phyloP scores from a whole-genome alignment of 2,797 vertebrate genomes.

The Sebastes elongatus region DNA sequence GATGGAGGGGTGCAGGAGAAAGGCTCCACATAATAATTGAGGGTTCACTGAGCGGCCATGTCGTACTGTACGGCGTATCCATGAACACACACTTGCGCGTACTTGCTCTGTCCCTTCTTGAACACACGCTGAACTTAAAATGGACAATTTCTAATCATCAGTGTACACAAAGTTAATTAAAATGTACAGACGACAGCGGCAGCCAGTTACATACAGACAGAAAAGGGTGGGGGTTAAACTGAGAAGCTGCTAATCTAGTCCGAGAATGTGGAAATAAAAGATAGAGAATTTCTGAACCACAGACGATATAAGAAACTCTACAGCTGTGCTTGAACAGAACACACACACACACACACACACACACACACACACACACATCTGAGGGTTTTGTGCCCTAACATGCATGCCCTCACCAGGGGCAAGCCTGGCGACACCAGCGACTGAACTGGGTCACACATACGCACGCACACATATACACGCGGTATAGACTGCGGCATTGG shows the following conservation, averaged over 20 bases:
- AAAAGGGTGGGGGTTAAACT: not conserved
- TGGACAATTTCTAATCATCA: not conserved
- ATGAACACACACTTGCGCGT: slow-evolving; percentile 19
- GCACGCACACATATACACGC: slow-evolving; percentile 27
- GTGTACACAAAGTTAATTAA: not conserved
- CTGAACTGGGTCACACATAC: slow-evolving; percentile 82
- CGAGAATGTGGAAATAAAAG: not conserved
- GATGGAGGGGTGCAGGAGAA: slow-evolving; percentile 47
- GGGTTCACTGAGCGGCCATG: slow-evolving; percentile 68
- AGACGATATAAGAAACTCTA: slow-evolving; percentile 15
- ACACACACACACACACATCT: slow-evolving; percentile 54
- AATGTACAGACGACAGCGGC: not conserved
- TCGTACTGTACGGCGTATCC: slow-evolving; percentile 1
- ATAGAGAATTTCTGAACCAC: not conserved
- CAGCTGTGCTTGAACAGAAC: slow-evolving; percentile 40
- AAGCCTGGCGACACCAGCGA: slow-evolving; percentile 71
- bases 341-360: slow-evolving; percentile 52
- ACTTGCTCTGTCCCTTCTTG: not conserved
- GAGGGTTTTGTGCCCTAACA: slow-evolving; percentile 65
- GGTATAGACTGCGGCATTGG: slow-evolving; percentile 77
- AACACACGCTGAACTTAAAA: not conserved
- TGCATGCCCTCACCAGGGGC: slow-evolving; percentile 68
- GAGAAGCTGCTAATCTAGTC: not conserved
- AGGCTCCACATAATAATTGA: slow-evolving; percentile 68
- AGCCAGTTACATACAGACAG: not conserved